These are phyloP conservation scores for Ethmia dodecea DNA, from an alignment of 2,888 invertebrate species.

Conservation along the genomic window DNA sequence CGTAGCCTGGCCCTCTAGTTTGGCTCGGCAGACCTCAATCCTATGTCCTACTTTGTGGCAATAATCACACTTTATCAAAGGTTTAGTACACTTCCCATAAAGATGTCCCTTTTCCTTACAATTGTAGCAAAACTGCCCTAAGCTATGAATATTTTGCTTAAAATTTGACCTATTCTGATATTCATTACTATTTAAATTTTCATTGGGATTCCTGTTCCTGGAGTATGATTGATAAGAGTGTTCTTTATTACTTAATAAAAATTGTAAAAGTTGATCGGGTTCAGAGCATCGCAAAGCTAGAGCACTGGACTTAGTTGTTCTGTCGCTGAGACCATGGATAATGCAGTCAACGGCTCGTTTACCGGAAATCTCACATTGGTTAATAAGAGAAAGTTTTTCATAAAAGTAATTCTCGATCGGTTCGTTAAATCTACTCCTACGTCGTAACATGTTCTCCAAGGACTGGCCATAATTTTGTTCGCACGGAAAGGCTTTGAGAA, in stretches of 20 bases:
- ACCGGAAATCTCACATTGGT: slow-evolving; percentile 15
- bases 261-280: slow-evolving; percentile 16
- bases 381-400: slow-evolving; percentile 16
- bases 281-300: slow-evolving; percentile 17
- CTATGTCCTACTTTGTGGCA: slow-evolving; percentile 15
- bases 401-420: slow-evolving; percentile 19
- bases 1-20: neutral
- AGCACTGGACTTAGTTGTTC: slow-evolving; percentile 17
- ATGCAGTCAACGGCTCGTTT: slow-evolving; percentile 22
- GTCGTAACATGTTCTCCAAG: slow-evolving; percentile 8
- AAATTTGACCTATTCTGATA: neutral
- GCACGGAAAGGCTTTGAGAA: slow-evolving; percentile 12
- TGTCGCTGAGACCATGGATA: slow-evolving; percentile 21
- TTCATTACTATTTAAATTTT: neutral
- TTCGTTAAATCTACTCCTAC: slow-evolving; percentile 14
- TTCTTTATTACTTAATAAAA: slow-evolving; percentile 14
- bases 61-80: slow-evolving; percentile 12
- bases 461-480: slow-evolving; percentile 15
- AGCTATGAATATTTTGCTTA: neutral
- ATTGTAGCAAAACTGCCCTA: slow-evolving; percentile 14
- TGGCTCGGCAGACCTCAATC: slow-evolving; percentile 8
- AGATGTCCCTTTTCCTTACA: slow-evolving; percentile 20
- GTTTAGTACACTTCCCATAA: slow-evolving; percentile 16
- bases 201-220: slow-evolving; percentile 3
- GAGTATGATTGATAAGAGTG: neutral